A percentile compares a stretch with the other conserved stretches of the same genome.
Evolutionary conservation across 2,888 invertebrate genomes (phyloP).

Genomic region (Zygothrica quintamaculata): DNA sequence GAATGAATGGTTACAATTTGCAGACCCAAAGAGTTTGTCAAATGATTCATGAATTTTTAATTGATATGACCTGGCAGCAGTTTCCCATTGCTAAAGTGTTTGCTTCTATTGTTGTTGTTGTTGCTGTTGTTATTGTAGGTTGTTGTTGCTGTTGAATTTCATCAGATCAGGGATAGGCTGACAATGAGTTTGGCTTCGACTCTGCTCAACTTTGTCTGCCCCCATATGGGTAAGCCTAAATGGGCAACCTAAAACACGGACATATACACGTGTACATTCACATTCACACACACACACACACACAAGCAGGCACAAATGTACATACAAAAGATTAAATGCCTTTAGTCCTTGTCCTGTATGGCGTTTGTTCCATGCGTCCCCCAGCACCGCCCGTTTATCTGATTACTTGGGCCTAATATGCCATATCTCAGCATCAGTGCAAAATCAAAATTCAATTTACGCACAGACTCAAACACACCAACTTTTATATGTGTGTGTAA

Average conservation of each 20-base stretch:
- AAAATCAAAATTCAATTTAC: slow-evolving; percentile 81
- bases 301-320: slow-evolving; percentile 36
- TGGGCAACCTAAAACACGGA: slow-evolving; percentile 74
- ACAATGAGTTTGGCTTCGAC: slow-evolving; percentile 59
- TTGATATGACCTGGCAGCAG: slow-evolving; percentile 56
- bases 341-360: slow-evolving; percentile 18
- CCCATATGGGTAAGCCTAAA: slow-evolving; percentile 78
- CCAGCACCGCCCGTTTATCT: slow-evolving; percentile 41
- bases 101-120: slow-evolving; percentile 11
- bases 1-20: slow-evolving; percentile 58
- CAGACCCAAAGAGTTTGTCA: slow-evolving; percentile 72
- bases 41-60: slow-evolving; percentile 78
- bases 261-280: background rate
- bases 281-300: slow-evolving; percentile 40
- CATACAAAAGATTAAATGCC: slow-evolving; percentile 74
- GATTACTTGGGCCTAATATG: slow-evolving; percentile 80
- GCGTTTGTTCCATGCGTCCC: background rate
- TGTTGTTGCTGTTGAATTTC: slow-evolving; percentile 56
- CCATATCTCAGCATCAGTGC: slow-evolving; percentile 81
- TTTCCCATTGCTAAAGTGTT: slow-evolving; percentile 17
- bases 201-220: slow-evolving; percentile 19
- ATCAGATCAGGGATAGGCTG: slow-evolving; percentile 54
- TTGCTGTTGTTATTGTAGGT: too few relatives aligned
- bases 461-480: slow-evolving; percentile 60
- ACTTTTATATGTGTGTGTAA: slow-evolving; percentile 12